Evolutionary conservation across 2,888 invertebrate species (phyloP), one percentile per base, ranked within the genome.

Genomic region (Steromphala cineraria): DNA sequence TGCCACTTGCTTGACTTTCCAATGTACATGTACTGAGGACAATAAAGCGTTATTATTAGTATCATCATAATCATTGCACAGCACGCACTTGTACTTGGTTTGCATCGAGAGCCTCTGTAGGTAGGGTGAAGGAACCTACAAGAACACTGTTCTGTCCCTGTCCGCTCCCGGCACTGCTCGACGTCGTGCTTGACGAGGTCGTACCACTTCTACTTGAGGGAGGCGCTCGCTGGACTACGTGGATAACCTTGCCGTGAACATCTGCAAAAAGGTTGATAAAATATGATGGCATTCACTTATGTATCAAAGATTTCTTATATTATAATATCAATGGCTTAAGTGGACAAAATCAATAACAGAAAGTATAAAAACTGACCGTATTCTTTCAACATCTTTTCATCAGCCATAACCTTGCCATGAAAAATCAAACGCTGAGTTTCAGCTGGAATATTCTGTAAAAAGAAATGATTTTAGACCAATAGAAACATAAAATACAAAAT

Each of bases 401-500:
- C 97, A 91, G 96, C 96, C 77, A 99, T 94, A 36, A 98, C 98
- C 93, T 97, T 95, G n/a, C 99, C 99, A 92, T 97, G 97, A 93
- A 97, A 98, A 89, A 99, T 99, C 55, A 99, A 95, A 81, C 98
- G 95, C 93, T 98, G 98, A 75, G 96, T 95, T 83, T 96, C 96
- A 8, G 96, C 96, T 31, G 96, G 95, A 87, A 98, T 96, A 78
- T 87, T 89, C 93, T 93, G 83, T 10, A 88, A 84, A 80, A 67
- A 78, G 53, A 15, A 81, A 83, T 53, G 15, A 53, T 3, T 10
- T 46, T 46, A n/a, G n/a, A n/a, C n/a, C n/a, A n/a, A n/a, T n/a
- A n/a, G n/a, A n/a, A n/a, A n/a, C n/a, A n/a, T n/a, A n/a, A n/a
- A n/a, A n/a, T n/a, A n/a, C n/a, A n/a, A n/a, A n/a, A n/a, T n/a